Conservation (phyloP, 2,113 vertebrate genomes). For the Pseudorectes ferrugineus region DNA sequence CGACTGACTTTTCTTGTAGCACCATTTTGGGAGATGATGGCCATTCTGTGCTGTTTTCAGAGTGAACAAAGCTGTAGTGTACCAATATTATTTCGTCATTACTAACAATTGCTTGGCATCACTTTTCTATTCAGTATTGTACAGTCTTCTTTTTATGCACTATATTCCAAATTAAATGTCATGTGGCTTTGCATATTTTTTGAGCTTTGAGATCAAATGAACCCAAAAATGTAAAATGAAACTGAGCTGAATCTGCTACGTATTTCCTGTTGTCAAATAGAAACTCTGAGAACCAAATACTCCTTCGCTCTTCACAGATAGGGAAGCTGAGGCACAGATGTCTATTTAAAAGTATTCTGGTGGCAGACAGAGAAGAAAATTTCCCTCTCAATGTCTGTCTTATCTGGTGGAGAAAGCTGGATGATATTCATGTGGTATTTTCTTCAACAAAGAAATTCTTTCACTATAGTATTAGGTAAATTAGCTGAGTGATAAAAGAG, state of each 20-base stretch:
- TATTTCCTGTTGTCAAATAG: constrained; percentile 21
- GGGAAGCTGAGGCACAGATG: constrained; percentile 35
- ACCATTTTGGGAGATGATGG: neutral
- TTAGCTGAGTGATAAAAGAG: neutral
- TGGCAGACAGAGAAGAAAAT: neutral
- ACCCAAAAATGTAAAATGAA: constrained; percentile 8
- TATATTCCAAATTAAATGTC: neutral
- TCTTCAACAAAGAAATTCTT: constrained; percentile 16
- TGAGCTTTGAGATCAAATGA: constrained; percentile 21
- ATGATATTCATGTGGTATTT: neutral
- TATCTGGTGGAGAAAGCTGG: neutral
- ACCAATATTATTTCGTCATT: constrained; percentile 4
- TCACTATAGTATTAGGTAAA: constrained; percentile 11
- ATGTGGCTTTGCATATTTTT: constrained; percentile 12
- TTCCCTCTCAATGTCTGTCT: neutral
- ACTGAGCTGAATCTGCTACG: neutral
- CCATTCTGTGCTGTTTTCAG: neutral
- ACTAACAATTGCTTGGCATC: constrained; percentile 15
- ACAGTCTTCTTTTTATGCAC: neutral
- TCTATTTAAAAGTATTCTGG: neutral
- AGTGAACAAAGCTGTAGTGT: neutral
- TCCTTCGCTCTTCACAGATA: neutral
- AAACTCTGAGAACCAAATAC: neutral
- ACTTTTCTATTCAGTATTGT: neutral
- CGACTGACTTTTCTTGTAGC: neutral